Evolutionary conservation across 2,888 invertebrate species (phyloP).

Genomic region (Zaprionus lineosus): DNA sequence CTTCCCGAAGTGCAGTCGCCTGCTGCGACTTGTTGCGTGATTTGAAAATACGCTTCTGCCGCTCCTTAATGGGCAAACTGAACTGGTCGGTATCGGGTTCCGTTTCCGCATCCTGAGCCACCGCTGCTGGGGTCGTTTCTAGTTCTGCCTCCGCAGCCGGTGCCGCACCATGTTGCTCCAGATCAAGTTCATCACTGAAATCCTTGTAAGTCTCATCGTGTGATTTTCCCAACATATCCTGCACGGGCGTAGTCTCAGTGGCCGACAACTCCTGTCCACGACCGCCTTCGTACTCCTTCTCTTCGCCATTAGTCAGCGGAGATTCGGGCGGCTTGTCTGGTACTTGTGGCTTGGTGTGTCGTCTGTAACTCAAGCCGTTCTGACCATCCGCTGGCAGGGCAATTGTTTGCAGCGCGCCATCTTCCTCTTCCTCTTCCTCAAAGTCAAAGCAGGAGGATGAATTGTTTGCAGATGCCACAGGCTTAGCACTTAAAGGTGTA

Average conservation of each 20-base stretch:
- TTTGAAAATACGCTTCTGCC: slow-evolving; percentile 82
- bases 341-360: slow-evolving; percentile 13
- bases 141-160: neutral
- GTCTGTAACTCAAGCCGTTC: slow-evolving; percentile 53
- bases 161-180: neutral
- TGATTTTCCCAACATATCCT: too few relatives aligned
- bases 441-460: slow-evolving; percentile 90
- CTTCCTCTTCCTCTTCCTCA: slow-evolving; percentile 86
- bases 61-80: slow-evolving; percentile 81
- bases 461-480: neutral
- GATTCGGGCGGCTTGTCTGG: neutral
- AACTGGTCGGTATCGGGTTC: neutral
- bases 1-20: neutral
- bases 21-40: slow-evolving; percentile 77
- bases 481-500: neutral
- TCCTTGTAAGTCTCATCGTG: slow-evolving; percentile 26
- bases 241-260: too few relatives aligned
- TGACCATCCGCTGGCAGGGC: slow-evolving; percentile 20
- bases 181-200: slow-evolving; percentile 35
- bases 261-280: too few relatives aligned
- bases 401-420: slow-evolving; percentile 2
- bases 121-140: neutral
- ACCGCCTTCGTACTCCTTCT: too few relatives aligned
- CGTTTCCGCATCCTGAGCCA: neutral
- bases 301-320: slow-evolving; percentile 10